phyloP scores from a whole-genome alignment of 2,113 vertebrate species.

The Anarhynchus alexandrinus region DNA sequence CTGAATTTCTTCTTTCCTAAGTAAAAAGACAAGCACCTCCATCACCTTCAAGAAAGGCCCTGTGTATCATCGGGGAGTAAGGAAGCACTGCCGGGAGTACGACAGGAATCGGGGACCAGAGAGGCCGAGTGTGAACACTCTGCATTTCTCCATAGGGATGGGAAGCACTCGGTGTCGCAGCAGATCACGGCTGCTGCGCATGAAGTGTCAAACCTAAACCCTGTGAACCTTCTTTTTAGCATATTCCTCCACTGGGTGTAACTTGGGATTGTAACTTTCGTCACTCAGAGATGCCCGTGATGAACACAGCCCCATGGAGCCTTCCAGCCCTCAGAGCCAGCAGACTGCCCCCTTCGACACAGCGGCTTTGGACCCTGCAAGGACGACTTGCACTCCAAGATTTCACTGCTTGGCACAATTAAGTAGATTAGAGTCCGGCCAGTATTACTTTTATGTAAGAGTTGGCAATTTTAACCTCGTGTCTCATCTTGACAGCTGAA shows the following conservation, averaged over 20 bases:
- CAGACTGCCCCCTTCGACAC: background rate
- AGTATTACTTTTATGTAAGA: background rate
- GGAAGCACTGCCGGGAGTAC: background rate
- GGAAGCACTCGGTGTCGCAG: background rate
- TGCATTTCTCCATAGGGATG: accelerated
- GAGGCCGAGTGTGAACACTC: background rate
- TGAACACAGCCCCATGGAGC: background rate
- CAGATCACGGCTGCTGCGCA: background rate
- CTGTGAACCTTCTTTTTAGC: background rate
- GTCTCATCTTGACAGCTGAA: background rate
- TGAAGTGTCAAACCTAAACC: background rate
- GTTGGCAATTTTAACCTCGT: background rate
- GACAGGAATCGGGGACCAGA: background rate
- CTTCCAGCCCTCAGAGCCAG: background rate
- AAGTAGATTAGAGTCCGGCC: background rate
- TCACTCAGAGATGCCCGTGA: background rate
- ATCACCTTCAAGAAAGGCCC: accelerated
- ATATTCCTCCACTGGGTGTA: background rate
- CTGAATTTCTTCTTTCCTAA: background rate
- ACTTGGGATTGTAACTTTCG: background rate
- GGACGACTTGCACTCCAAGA: background rate
- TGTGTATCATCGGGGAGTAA: background rate
- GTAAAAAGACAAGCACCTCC: background rate
- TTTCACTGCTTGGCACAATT: accelerated
- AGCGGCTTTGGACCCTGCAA: background rate